phyloP scores from a whole-genome alignment of 2,113 vertebrate genomes.

The Amazona vittata region DNA sequence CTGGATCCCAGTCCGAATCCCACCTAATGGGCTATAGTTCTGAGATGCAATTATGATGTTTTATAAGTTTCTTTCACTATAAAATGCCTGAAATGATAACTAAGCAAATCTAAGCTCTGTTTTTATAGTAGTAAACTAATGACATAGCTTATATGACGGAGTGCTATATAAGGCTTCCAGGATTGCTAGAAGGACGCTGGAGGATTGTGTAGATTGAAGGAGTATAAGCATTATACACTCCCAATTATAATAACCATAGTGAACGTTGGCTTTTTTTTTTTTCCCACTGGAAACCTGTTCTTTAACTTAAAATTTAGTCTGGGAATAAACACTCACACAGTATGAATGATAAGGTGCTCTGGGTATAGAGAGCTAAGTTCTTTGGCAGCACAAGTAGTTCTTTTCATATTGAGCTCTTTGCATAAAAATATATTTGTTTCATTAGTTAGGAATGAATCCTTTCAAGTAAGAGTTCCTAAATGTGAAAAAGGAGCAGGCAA shows the following conservation, averaged over 20 bases:
- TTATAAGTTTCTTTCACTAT: background rate
- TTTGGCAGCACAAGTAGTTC: background rate
- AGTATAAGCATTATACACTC: background rate
- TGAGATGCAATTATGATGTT: background rate
- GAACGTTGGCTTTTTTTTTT: background rate
- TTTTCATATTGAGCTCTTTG: background rate
- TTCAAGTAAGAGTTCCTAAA: background rate
- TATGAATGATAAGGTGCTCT: background rate
- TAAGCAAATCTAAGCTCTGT: background rate
- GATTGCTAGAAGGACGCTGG: background rate
- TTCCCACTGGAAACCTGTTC: background rate
- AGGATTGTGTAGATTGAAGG: background rate
- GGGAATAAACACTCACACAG: background rate
- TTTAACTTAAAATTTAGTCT: background rate
- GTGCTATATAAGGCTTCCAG: background rate
- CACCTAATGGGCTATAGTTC: background rate
- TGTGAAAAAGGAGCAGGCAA: background rate
- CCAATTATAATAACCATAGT: background rate
- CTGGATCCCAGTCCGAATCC: background rate
- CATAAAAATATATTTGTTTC: background rate
- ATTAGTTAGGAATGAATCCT: background rate
- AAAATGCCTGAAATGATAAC: background rate
- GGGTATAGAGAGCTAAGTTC: background rate
- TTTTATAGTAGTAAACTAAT: background rate
- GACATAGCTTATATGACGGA: background rate